Evolutionary conservation across 1,140 invertebrate species (phyloP).

Genomic region (Steinernema feltiae): DNA sequence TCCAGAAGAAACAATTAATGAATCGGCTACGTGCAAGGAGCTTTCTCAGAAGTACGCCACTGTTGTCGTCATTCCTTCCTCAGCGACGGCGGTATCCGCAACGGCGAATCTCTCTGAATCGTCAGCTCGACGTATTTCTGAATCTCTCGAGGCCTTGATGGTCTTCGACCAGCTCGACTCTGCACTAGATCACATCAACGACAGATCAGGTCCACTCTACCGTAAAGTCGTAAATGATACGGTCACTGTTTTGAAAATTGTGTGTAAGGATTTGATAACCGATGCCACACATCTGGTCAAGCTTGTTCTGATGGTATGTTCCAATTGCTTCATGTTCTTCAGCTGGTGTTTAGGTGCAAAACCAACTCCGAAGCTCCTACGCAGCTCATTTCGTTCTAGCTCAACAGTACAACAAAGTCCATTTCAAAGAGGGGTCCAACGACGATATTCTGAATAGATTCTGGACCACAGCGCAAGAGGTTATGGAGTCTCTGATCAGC

Average conservation of each 20-base stretch:
- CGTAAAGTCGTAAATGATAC: slow-evolving; percentile 34
- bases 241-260: slow-evolving; percentile 37
- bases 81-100: neutral
- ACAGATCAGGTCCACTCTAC: slow-evolving; percentile 23
- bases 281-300: slow-evolving; percentile 31
- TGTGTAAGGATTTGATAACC: slow-evolving; percentile 21
- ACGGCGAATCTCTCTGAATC: neutral
- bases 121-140: slow-evolving; percentile 15
- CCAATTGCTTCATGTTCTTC: slow-evolving; percentile 9
- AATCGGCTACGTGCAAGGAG: slow-evolving; percentile 27
- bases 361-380: slow-evolving; percentile 24
- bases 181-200: slow-evolving; percentile 34
- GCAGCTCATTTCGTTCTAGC: slow-evolving; percentile 21
- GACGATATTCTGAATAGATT: slow-evolving; percentile 37
- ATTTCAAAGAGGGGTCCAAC: neutral
- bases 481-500: slow-evolving; percentile 37
- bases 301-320: slow-evolving; percentile 30
- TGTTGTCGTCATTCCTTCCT: neutral
- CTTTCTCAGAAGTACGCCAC: slow-evolving; percentile 23
- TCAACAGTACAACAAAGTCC: neutral
- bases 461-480: slow-evolving; percentile 42
- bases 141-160: slow-evolving; percentile 33
- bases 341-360: slow-evolving; percentile 17
- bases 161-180: slow-evolving; percentile 48
- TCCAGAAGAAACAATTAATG: slow-evolving; percentile 23